A percentile compares a stretch with the other conserved stretches of the same genome.
Conservation (phyloP, 2,888 invertebrate genomes). For the Drosophila formosana region DNA sequence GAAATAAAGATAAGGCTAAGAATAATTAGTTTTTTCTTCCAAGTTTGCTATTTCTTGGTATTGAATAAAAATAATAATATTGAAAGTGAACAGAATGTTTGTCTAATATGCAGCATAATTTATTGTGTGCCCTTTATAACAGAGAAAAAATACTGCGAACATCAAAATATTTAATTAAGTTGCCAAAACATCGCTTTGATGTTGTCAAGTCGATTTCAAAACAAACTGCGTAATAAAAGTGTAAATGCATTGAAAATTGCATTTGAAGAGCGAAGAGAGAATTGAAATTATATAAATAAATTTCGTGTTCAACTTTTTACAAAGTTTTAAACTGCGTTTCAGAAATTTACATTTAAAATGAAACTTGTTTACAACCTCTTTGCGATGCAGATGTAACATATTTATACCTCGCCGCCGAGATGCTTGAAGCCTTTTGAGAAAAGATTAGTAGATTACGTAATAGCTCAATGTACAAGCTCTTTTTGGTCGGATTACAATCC, state of each 20-base stretch:
- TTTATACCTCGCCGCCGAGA: conserved; percentile 14
- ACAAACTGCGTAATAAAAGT: conserved; percentile 6
- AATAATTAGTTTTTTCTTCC: not conserved
- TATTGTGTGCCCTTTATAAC: too few species aligned
- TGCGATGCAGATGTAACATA: conserved; percentile 18
- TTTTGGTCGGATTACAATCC: conserved; percentile 20
- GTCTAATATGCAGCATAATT: too few species aligned
- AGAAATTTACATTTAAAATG: conserved; percentile 17
- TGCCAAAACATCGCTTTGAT: not conserved
- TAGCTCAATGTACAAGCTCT: conserved; percentile 45
- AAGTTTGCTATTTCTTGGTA: not conserved
- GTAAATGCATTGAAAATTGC: conserved; percentile 3
- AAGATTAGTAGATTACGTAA: conserved; percentile 10
- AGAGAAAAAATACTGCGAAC: too few species aligned
- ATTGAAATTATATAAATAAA: conserved; percentile 6
- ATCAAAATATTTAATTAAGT: not conserved
- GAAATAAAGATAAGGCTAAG: not conserved
- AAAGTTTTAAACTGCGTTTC: conserved; percentile 21
- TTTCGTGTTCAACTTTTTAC: not conserved
- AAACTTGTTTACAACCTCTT: conserved; percentile 10
- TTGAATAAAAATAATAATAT: not conserved
- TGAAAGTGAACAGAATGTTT: not conserved
- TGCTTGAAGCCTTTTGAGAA: not conserved
- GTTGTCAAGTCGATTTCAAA: conserved; percentile 5
- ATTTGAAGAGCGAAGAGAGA: not conserved